Evolutionary conservation across 2,888 invertebrate genomes (phyloP).

Genomic region (Diaprepes abbreviatus): DNA sequence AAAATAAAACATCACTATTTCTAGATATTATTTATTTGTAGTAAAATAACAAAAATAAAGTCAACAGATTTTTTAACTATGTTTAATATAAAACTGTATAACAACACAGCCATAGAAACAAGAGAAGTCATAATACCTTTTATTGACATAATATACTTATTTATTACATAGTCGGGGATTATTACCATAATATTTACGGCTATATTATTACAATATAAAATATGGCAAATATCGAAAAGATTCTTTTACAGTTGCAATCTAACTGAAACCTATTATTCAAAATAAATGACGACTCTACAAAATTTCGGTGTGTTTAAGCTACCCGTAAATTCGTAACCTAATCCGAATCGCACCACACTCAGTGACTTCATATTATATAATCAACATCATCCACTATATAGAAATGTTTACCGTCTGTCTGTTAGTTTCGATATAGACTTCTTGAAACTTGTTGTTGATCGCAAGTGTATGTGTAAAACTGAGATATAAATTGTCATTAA

Average conservation of each 20-base stretch:
- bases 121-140: background rate
- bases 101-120: slow-evolving; percentile 35
- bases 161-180: background rate
- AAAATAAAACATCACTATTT: no score
- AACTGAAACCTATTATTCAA: background rate
- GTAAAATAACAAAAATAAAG: slow-evolving; percentile 15
- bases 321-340: no score
- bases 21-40: slow-evolving; percentile 7
- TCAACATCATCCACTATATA: no score
- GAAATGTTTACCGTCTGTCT: no score
- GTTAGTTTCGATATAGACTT: no score
- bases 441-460: no score
- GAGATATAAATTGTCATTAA: no score
- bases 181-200: background rate
- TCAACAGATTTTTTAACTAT: slow-evolving; percentile 8
- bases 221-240: background rate
- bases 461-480: no score
- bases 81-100: slow-evolving; percentile 17
- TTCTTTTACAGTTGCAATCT: background rate
- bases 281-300: no score
- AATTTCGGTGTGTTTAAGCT: no score
- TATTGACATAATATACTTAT: background rate
- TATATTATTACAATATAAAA: background rate
- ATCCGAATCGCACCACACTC: no score
- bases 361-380: no score